Evolutionary conservation across 1,140 invertebrate species (phyloP).

Genomic region (Drosophila takahashii): DNA sequence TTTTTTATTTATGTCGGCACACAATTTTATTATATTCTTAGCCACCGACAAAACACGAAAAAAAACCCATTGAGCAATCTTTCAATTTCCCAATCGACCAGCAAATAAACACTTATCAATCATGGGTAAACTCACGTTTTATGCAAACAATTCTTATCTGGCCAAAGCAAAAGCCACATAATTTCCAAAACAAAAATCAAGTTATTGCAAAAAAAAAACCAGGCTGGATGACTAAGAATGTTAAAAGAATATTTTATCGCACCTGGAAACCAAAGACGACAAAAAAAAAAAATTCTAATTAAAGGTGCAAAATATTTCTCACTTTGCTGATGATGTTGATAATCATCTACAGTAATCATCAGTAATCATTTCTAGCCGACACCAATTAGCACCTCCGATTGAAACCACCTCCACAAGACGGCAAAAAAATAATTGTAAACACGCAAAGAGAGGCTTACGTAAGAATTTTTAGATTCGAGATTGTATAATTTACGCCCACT

Average conservation of each 20-base stretch:
- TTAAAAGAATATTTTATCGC: conserved; percentile 1
- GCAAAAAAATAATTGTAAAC: conserved; percentile 53
- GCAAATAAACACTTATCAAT: conserved; percentile 41
- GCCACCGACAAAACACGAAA: background rate
- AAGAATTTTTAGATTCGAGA: conserved; percentile 26
- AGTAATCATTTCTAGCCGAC: conserved; percentile 29
- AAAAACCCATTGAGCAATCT: background rate
- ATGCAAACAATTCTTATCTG: conserved; percentile 66
- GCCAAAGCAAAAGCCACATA: background rate
- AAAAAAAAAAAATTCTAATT: conserved; percentile 1
- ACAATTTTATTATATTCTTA: background rate
- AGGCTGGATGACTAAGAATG: conserved; percentile 46
- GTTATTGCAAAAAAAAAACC: background rate
- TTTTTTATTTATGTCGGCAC: background rate
- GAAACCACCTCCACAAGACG: conserved; percentile 38
- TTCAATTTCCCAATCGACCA: conserved; percentile 1
- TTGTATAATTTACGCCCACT: conserved; percentile 26
- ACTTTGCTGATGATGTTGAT: conserved; percentile 23
- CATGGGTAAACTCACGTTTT: conserved; percentile 55
- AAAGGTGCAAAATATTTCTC: conserved; percentile 12
- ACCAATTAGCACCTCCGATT: conserved; percentile 62
- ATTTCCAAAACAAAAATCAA: conserved; percentile 11
- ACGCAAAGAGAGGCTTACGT: conserved; percentile 44
- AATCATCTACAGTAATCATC: conserved; percentile 40
- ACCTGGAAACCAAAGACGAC: conserved; percentile 1